Evolutionary conservation across 92 coral and sea anemone genomes (phyloP).

Genomic region (Actinernus sp.): DNA sequence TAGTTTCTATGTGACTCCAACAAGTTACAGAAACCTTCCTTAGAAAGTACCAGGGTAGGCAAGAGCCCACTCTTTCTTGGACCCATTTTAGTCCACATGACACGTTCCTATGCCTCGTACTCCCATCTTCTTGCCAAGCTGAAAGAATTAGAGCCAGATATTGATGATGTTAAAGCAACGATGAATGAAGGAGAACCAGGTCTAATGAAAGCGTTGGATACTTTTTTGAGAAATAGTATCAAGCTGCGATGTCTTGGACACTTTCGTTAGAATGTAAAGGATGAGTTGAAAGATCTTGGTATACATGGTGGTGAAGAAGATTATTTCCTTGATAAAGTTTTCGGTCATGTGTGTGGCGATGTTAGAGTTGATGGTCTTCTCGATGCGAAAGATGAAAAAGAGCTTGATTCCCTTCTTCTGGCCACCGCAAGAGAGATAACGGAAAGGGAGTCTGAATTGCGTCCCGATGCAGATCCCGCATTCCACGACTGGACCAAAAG

Average conservation of each 20-base stretch:
- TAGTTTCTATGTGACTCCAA: slow-evolving; percentile 37
- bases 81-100: slow-evolving; percentile 46
- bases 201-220: slow-evolving; percentile 17
- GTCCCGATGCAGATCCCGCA: slow-evolving; percentile 17
- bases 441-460: slow-evolving; percentile 27
- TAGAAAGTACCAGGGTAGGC: slow-evolving; percentile 16
- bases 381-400: slow-evolving; percentile 30
- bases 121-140: slow-evolving; percentile 29
- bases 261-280: slow-evolving; percentile 27
- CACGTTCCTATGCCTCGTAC: slow-evolving; percentile 31
- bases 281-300: slow-evolving; percentile 28
- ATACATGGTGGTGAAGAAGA: slow-evolving; percentile 11
- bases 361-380: slow-evolving; percentile 55
- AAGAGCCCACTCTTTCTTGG: slow-evolving; percentile 34
- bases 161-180: slow-evolving; percentile 37
- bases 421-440: slow-evolving; percentile 28
- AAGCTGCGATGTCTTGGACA: slow-evolving; percentile 44
- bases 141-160: slow-evolving; percentile 33
- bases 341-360: slow-evolving; percentile 36
- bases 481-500: slow-evolving; percentile 33
- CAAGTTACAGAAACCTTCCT: slow-evolving; percentile 29
- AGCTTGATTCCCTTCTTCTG: slow-evolving; percentile 44
- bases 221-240: slow-evolving; percentile 24
- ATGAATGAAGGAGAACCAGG: slow-evolving; percentile 54
- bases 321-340: slow-evolving; percentile 43